A percentile compares a stretch with the other conserved stretches of the same genome.
Evolutionary conservation across 2,888 invertebrate species (phyloP).

Genomic region (Heliconius erato): DNA sequence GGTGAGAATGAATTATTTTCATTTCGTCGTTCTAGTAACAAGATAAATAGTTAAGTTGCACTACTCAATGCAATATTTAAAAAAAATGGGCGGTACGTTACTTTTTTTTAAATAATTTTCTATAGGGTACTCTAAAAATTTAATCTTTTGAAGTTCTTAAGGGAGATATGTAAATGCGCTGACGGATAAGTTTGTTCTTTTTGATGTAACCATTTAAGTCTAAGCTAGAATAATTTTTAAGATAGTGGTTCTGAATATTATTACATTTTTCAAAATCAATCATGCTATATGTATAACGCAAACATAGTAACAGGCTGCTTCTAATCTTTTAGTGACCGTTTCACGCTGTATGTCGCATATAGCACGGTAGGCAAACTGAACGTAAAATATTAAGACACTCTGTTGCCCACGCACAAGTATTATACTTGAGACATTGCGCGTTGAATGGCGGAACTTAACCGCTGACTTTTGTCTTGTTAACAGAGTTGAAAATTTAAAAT

Average conservation of each 20-base stretch:
- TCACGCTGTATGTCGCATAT: background rate
- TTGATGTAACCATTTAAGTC: background rate
- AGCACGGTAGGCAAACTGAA: background rate
- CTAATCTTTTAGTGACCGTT: no score
- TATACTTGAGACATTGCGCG: background rate
- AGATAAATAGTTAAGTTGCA: no score
- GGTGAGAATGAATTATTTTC: no score
- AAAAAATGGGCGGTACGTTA: background rate
- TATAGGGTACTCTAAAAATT: slow-evolving; percentile 9
- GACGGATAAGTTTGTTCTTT: background rate
- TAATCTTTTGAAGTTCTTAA: slow-evolving; percentile 19
- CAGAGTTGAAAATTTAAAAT: background rate
- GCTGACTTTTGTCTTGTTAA: background rate
- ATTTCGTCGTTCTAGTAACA: no score
- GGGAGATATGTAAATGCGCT: slow-evolving; percentile 12
- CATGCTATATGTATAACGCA: background rate
- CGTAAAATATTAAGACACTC: background rate
- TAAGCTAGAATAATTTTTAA: background rate
- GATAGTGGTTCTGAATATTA: background rate
- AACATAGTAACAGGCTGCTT: no score
- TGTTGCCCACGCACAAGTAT: background rate
- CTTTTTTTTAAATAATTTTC: background rate
- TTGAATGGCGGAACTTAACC: background rate
- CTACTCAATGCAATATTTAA: background rate
- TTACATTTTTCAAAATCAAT: background rate